phyloP scores from a whole-genome alignment of 2,888 invertebrate species.

The Pegoplata infirma region DNA sequence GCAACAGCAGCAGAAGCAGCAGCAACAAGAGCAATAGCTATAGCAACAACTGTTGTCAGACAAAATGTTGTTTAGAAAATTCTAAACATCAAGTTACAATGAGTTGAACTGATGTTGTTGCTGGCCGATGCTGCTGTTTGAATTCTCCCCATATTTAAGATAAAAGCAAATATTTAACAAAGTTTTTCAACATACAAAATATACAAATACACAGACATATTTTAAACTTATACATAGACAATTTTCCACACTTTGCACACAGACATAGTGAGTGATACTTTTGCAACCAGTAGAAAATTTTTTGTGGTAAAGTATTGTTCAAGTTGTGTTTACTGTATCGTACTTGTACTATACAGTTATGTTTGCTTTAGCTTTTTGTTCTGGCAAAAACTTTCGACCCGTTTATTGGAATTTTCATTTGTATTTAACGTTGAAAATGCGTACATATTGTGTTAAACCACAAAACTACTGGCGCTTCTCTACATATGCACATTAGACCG shows the following conservation, averaged over 20 bases:
- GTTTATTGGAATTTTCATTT: constrained; percentile 58
- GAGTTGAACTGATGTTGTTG: not conserved
- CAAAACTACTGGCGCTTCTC: constrained; percentile 52
- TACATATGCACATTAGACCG: not conserved
- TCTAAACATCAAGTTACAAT: constrained; percentile 17
- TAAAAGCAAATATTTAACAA: constrained; percentile 58
- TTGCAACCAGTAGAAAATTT: constrained; percentile 47
- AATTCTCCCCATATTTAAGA: constrained; percentile 36
- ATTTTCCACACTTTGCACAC: not conserved
- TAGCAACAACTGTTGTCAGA: constrained; percentile 48
- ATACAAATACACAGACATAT: constrained; percentile 20
- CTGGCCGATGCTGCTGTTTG: not conserved
- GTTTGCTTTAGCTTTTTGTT: not conserved
- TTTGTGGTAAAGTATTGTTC: constrained; percentile 43
- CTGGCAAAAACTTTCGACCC: constrained; percentile 9
- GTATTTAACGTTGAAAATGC: constrained; percentile 42
- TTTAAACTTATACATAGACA: constrained; percentile 1
- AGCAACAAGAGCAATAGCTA: constrained; percentile 20
- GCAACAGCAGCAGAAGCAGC: not conserved
- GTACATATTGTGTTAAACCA: constrained; percentile 36
- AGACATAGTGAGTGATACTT: constrained; percentile 22
- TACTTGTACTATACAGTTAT: too few relatives aligned
- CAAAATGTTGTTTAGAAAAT: constrained; percentile 28
- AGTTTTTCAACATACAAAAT: constrained; percentile 37
- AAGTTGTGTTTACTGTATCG: constrained; percentile 27